Evolutionary conservation across 1,140 invertebrate species (phyloP).

Genomic region (Liolophura sinensis): DNA sequence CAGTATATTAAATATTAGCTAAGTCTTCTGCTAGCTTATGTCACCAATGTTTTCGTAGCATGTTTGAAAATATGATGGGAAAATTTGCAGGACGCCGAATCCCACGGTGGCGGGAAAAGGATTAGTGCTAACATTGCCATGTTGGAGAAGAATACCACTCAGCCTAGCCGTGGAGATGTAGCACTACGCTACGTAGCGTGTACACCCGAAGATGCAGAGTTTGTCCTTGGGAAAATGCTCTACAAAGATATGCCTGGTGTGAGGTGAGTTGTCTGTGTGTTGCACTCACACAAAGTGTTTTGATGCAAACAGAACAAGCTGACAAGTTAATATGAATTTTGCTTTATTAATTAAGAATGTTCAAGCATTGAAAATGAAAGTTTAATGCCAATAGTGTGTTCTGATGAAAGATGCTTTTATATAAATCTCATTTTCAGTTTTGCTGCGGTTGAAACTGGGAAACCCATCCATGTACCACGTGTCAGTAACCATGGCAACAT

Average conservation of each 20-base stretch:
- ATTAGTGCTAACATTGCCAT: conserved; percentile 54
- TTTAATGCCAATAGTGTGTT: too few relatives aligned
- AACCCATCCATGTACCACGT: conserved; percentile 55
- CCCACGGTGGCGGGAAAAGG: conserved; percentile 54
- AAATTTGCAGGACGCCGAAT: conserved; percentile 53
- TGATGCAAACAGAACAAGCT: too few relatives aligned
- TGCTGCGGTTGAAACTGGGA: conserved; percentile 50
- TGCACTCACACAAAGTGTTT: too few relatives aligned
- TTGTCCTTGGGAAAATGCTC: conserved; percentile 50
- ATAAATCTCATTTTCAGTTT: conserved; percentile 37
- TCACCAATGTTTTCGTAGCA: neutral
- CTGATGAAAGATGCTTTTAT: neutral
- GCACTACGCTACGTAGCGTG: conserved; percentile 52
- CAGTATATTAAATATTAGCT: too few relatives aligned
- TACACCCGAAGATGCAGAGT: conserved; percentile 54
- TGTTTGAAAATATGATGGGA: neutral
- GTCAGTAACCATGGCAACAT: conserved; percentile 55
- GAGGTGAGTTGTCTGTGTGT: conserved; percentile 30
- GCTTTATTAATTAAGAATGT: conserved; percentile 1
- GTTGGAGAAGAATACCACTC: conserved; percentile 43
- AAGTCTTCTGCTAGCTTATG: too few relatives aligned
- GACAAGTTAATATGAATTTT: neutral
- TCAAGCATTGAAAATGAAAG: too few relatives aligned
- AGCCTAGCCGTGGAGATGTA: conserved; percentile 41
- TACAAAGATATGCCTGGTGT: conserved; percentile 56